phyloP scores from a whole-genome alignment of 2,888 invertebrate species.

The Cepaea hortensis region DNA sequence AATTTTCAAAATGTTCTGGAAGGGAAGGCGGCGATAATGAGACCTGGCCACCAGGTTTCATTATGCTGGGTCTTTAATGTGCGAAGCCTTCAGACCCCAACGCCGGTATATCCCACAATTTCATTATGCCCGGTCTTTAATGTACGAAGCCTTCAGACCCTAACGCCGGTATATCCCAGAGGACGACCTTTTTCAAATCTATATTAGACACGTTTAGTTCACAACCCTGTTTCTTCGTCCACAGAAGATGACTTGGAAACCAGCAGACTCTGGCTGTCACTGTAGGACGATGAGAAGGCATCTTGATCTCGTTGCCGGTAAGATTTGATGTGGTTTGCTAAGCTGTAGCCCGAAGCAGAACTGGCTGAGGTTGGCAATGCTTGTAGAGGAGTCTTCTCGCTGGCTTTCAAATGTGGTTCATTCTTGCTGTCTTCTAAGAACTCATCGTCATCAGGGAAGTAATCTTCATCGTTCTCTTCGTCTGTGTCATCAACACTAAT shows the following conservation, averaged over 20 bases:
- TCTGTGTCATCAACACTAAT: slow-evolving; percentile 17
- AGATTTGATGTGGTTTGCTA: neutral
- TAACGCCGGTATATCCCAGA: no score
- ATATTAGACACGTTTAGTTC: neutral
- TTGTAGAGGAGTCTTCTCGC: slow-evolving; percentile 35
- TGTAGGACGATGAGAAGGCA: neutral
- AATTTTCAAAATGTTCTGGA: no score
- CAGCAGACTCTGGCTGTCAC: slow-evolving; percentile 31
- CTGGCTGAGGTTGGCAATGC: neutral
- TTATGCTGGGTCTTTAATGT: no score
- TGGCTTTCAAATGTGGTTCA: neutral
- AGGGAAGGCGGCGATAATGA: no score
- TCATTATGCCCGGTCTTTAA: no score
- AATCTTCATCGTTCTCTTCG: slow-evolving; percentile 38
- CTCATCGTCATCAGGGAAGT: slow-evolving; percentile 35
- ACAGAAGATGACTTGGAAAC: slow-evolving; percentile 9
- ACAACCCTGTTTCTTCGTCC: slow-evolving; percentile 46
- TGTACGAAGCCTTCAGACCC: no score
- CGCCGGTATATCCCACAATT: no score
- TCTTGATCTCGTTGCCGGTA: slow-evolving; percentile 27
- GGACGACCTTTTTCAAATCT: no score
- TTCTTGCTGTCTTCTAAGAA: neutral
- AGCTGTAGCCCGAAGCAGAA: neutral
- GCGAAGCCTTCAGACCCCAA: no score
- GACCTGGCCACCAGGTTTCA: no score